A percentile compares a stretch with the other conserved stretches of the same genome.
Conservation (phyloP, 2,113 vertebrate species). For the Pogona vitticeps region DNA sequence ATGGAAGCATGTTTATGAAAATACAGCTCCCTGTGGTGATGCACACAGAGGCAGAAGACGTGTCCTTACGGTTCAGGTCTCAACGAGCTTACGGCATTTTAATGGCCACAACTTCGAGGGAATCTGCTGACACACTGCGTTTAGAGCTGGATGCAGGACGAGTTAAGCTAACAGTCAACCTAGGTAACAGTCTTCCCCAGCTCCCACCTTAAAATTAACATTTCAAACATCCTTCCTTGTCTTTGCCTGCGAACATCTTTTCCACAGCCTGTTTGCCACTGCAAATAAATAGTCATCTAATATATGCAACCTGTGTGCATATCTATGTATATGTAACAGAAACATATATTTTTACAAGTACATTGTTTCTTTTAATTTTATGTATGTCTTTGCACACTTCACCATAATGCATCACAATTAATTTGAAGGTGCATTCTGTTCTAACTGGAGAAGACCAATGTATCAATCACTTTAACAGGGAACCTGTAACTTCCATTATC, state of each 20-base stretch:
- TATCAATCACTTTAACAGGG: conserved; percentile 46
- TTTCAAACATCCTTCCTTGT: conserved; percentile 52
- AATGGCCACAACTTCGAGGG: conserved; percentile 96
- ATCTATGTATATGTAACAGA: conserved; percentile 32
- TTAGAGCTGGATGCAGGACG: conserved; percentile 93
- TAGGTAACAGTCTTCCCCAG: conserved; percentile 85
- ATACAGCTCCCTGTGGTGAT: conserved; percentile 95
- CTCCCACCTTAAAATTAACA: conserved; percentile 67
- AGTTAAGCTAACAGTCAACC: conserved; percentile 95
- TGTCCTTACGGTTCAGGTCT: conserved; percentile 92
- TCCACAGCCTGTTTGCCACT: conserved; percentile 75
- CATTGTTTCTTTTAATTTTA: conserved; percentile 58
- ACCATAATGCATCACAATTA: conserved; percentile 65
- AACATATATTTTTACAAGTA: conserved; percentile 18
- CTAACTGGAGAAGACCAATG: conserved; percentile 75
- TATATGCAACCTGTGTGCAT: conserved; percentile 41
- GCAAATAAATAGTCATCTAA: conserved; percentile 53
- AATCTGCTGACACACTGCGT: conserved; percentile 93
- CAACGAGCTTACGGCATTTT: conserved; percentile 94
- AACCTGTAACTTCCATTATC: background rate
- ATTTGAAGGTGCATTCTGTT: conserved; percentile 67
- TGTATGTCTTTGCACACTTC: conserved; percentile 58
- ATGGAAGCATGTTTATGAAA: conserved; percentile 99
- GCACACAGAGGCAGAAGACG: conserved; percentile 97
- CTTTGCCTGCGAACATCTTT: conserved; percentile 79